Percentiles rank a stretch among this genome's conserved stretches.
Evolutionary conservation across 2,797 vertebrate species (phyloP).

Genomic region (Buceros bicornis): DNA sequence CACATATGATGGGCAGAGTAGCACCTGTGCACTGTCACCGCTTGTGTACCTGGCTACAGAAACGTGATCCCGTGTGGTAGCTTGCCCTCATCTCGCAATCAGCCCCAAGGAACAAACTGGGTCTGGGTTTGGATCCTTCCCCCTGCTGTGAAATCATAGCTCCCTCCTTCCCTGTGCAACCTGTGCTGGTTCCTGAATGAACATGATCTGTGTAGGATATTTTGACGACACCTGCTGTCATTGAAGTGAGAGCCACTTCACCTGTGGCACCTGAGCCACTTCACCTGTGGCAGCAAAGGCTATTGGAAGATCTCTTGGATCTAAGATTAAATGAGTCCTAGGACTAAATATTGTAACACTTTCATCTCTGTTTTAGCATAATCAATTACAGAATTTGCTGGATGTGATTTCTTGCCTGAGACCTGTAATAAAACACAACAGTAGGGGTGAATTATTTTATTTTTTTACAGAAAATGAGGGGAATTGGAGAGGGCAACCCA

Average conservation of each 20-base stretch:
- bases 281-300: neutral
- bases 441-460: neutral
- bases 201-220: neutral
- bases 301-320: neutral
- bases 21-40: neutral
- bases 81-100: neutral
- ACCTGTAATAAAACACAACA: neutral
- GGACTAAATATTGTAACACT: neutral
- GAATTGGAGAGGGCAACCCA: neutral
- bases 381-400: neutral
- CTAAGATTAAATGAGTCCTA: neutral
- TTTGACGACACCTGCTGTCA: neutral
- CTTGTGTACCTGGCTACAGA: accelerated
- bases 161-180: neutral
- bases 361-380: neutral
- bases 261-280: neutral
- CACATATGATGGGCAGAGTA: neutral
- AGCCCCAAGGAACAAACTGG: neutral
- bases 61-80: neutral
- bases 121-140: neutral
- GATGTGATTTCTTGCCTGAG: neutral
- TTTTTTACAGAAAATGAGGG: neutral
- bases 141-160: neutral
- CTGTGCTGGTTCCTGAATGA: neutral
- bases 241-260: neutral